Percentiles rank a stretch among this genome's conserved stretches.
These are phyloP conservation scores for Ectobius pallidus DNA, from an alignment of 2,888 invertebrate genomes.

Conservation along the genomic window DNA sequence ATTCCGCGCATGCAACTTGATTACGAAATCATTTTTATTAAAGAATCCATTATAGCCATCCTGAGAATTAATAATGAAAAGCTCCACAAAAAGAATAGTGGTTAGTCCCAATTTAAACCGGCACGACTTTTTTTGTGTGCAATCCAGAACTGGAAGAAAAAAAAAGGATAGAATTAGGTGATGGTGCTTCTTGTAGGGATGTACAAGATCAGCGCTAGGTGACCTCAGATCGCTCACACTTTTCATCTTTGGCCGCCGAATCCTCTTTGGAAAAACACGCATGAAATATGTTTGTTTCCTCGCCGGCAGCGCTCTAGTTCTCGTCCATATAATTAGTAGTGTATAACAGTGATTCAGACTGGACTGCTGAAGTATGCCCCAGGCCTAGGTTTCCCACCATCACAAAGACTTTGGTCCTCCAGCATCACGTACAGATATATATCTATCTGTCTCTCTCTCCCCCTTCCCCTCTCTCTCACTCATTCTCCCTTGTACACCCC, in stretches of 20 bases:
- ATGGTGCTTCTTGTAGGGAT: background rate
- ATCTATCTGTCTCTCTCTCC: background rate
- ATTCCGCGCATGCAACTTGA: too few species aligned
- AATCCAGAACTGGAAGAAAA: too few species aligned
- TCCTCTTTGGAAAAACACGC: background rate
- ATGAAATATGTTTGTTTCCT: constrained; percentile 7
- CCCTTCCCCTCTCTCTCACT: background rate
- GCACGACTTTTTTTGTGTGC: too few species aligned
- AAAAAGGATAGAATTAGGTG: too few species aligned
- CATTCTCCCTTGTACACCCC: background rate
- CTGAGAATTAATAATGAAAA: too few species aligned
- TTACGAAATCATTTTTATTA: too few species aligned
- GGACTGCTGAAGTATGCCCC: constrained; percentile 7
- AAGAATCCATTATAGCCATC: too few species aligned
- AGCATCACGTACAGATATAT: constrained; percentile 11
- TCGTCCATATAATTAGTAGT: constrained; percentile 6
- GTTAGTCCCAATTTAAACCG: too few species aligned
- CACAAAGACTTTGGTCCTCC: background rate
- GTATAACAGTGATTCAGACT: background rate
- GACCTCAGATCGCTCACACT: background rate
- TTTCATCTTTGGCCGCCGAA: too few species aligned
- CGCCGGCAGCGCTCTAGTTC: background rate
- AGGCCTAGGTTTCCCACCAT: constrained; percentile 27
- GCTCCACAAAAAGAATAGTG: too few species aligned
- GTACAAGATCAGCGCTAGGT: background rate